Conservation (phyloP, 2,888 invertebrate genomes). For the Epirrita christyi region DNA sequence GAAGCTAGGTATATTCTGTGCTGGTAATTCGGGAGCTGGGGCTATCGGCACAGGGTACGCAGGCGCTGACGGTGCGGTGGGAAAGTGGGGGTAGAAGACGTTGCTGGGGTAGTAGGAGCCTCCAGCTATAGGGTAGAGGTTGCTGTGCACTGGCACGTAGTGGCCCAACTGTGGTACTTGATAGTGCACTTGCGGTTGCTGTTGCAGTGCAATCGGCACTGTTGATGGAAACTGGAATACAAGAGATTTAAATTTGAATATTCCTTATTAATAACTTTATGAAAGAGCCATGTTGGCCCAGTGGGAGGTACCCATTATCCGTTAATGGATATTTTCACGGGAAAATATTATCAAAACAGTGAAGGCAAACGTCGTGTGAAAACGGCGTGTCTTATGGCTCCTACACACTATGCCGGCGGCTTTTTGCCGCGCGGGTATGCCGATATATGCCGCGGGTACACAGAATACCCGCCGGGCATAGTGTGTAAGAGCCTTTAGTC, state of each 20-base stretch:
- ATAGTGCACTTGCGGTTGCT: conserved; percentile 63
- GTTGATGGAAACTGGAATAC: conserved; percentile 60
- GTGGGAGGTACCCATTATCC: too few relatives aligned
- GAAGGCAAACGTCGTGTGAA: too few relatives aligned
- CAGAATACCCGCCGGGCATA: too few relatives aligned
- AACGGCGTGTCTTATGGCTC: too few relatives aligned
- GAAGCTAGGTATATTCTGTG: conserved; percentile 34
- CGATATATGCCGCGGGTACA: too few relatives aligned
- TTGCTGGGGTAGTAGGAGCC: conserved; percentile 58
- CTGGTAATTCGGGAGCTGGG: conserved; percentile 29
- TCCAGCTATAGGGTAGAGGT: conserved; percentile 54
- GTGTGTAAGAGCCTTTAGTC: too few relatives aligned
- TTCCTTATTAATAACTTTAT: too few relatives aligned
- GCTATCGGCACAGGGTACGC: conserved; percentile 37
- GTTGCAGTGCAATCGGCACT: conserved; percentile 54
- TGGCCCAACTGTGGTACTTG: conserved; percentile 56
- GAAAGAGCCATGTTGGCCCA: too few relatives aligned
- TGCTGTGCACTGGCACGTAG: conserved; percentile 47
- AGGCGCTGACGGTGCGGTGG: conserved; percentile 45
- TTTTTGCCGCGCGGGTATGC: too few relatives aligned
- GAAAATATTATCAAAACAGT: not conserved
- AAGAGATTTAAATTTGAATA: not conserved
- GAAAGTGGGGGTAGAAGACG: conserved; percentile 52
- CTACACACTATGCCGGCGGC: too few relatives aligned
- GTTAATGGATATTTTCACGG: too few relatives aligned